These are phyloP conservation scores for Aspidiotus rigidus DNA, from an alignment of 2,888 invertebrate species.

Conservation along the genomic window DNA sequence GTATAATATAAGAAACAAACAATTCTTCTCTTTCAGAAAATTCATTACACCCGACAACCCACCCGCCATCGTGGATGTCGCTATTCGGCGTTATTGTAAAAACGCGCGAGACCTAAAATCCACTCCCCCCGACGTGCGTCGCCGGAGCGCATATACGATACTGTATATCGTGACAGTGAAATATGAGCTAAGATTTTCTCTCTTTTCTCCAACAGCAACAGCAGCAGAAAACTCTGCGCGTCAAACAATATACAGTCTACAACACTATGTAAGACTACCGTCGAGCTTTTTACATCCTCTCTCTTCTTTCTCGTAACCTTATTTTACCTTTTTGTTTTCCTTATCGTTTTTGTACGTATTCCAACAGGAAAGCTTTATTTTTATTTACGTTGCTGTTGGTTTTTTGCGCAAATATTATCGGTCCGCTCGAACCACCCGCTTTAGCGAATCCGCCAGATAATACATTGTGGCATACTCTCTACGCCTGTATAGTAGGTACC, in stretches of 20 bases:
- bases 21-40: conserved; percentile 34
- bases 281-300: conserved; percentile 27
- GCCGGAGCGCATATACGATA: neutral
- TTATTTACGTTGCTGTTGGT: too few species aligned
- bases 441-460: too few species aligned
- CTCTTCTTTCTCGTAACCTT: conserved; percentile 16
- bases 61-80: conserved; percentile 22
- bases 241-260: conserved; percentile 18
- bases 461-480: too few species aligned
- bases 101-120: conserved; percentile 21
- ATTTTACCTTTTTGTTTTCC: conserved; percentile 18
- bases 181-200: conserved; percentile 33
- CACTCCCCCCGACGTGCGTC: conserved; percentile 1
- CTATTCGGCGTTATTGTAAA: conserved; percentile 16
- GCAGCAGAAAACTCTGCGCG: conserved; percentile 11
- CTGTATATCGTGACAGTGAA: conserved; percentile 26
- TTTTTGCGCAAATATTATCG: too few species aligned
- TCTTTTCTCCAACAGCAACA: neutral
- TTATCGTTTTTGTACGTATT: conserved; percentile 1
- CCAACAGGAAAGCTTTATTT: too few species aligned
- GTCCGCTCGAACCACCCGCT: too few species aligned
- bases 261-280: conserved; percentile 19
- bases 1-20: conserved; percentile 20
- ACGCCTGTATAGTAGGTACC: too few species aligned
- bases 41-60: conserved; percentile 33